Base-by-base conservation (phyloP, 1,140 invertebrate genomes). In the Drosophila funebris region DNA sequence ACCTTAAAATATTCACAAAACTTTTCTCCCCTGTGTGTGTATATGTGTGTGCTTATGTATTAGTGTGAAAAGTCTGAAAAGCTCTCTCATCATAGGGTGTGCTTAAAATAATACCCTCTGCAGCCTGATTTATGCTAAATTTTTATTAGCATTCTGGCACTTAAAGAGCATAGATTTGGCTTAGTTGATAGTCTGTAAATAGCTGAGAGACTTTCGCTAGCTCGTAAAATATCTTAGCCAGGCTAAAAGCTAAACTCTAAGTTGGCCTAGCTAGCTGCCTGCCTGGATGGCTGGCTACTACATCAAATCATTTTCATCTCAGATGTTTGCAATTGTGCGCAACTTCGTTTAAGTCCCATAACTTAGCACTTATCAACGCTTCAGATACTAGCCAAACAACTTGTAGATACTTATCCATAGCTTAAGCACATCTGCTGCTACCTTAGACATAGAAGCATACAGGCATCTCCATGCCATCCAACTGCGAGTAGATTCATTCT, bases 71-170 rank as follows among this genome's bases (percentile, higher is more conserved):
- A n/a, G n/a, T n/a, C n/a, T n/a, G n/a, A n/a, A n/a, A n/a, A n/a
- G n/a, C 33, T 37, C n/a, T 37, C 33, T 37, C 4, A n/a, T 4
- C 9, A 36, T 29, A 18, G 0, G 9, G 13, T 18, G 43, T 6
- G 44, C 44, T 48, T 7, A 48, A 48, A 48, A 48, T 48, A 48
- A 27, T 13, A 36, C 33, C 7, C 20, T 8, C 22, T 27, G 7
- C 29, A 33, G 48, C 33, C 48, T 70, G 53, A 82, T 87, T 82
- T 88, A 88, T 67, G 78, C 71, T 48, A 77, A 88, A 76, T 78
- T 87, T 57, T 84, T 72, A 88, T 82, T 60, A 58, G 64, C 71
- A 75, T 72, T 67, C 70, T 50, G 41, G 61, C 68, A 69, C 50
- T 54, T 56, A 22, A 41, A 22, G 44, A 27, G 43, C 60, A 33